Percentiles rank a stretch among this genome's conserved stretches.
Conservation (phyloP, 2,888 invertebrate genomes). For the Agriopis aurantiaria region DNA sequence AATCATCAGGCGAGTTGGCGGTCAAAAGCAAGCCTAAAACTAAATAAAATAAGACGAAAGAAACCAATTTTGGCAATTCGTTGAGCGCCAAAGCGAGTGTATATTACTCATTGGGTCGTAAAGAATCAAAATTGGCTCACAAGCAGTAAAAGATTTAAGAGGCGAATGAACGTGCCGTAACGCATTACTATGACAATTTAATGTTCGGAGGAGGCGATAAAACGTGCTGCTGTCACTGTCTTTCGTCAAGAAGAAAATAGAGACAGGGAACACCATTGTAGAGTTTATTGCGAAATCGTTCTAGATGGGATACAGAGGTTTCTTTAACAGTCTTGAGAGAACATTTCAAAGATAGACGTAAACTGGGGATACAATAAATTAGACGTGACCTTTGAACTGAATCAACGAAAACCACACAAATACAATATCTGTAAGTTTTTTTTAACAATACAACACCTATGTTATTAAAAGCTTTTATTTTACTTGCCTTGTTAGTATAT, state of each 20-base stretch:
- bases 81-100: conserved; percentile 31
- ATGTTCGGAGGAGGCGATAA: conserved; percentile 40
- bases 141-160: conserved; percentile 55
- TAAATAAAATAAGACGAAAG: conserved; percentile 10
- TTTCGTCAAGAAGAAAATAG: conserved; percentile 20
- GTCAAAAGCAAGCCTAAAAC: no score
- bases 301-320: conserved; percentile 20
- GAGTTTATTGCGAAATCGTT: conserved; percentile 38
- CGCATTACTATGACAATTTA: conserved; percentile 47
- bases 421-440: background rate
- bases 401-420: background rate
- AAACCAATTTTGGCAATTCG: conserved; percentile 23
- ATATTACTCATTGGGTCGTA: conserved; percentile 35
- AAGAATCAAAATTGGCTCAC: conserved; percentile 45
- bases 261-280: conserved; percentile 27
- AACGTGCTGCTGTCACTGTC: conserved; percentile 38
- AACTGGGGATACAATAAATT: background rate
- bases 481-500: no score
- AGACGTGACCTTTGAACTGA: background rate
- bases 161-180: conserved; percentile 51
- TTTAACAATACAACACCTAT: no score
- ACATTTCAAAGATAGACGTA: conserved; percentile 2
- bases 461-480: no score
- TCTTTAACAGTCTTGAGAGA: background rate
- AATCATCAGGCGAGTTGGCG: no score